A percentile compares a stretch with the other conserved stretches of the same genome.
Evolutionary conservation across 2,888 invertebrate genomes (phyloP).

Genomic region (Synanthedon vespiformis): DNA sequence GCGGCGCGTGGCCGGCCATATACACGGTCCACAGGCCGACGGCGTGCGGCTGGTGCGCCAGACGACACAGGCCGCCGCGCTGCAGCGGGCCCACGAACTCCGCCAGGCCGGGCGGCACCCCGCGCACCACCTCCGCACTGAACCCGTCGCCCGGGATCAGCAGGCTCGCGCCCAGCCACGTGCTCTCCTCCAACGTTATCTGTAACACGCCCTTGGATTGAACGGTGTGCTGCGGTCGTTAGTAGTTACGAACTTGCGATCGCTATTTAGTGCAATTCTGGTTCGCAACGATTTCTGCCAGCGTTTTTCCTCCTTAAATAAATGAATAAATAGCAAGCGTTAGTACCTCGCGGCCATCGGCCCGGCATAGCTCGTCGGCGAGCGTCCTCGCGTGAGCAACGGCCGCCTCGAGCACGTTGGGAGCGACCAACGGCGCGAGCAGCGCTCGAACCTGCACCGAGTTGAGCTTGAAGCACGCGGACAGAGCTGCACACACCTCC

Average conservation of each 20-base stretch:
- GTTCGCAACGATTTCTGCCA: too few species aligned
- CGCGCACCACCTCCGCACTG: slow-evolving; percentile 94
- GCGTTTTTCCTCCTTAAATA: too few species aligned
- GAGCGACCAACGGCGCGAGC: slow-evolving; percentile 69
- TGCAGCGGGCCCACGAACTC: slow-evolving; percentile 89
- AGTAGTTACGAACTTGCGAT: too few species aligned
- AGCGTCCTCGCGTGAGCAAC: slow-evolving; percentile 86
- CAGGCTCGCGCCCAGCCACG: slow-evolving; percentile 89
- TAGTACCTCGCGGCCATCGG: slow-evolving; percentile 85
- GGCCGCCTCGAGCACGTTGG: slow-evolving; percentile 76
- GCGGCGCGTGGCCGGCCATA: slow-evolving; percentile 73
- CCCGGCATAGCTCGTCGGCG: slow-evolving; percentile 90
- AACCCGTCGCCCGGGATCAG: slow-evolving; percentile 97
- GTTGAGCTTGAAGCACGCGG: slow-evolving; percentile 96
- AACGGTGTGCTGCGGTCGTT: too few species aligned
- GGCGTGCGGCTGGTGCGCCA: slow-evolving; percentile 91
- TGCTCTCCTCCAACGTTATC: slow-evolving; percentile 91
- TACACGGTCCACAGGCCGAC: slow-evolving; percentile 97
- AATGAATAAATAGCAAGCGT: not conserved
- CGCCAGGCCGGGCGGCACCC: slow-evolving; percentile 92
- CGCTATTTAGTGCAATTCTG: too few species aligned
- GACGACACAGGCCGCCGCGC: slow-evolving; percentile 86
- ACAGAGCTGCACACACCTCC: slow-evolving; percentile 89
- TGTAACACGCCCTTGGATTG: slow-evolving; percentile 7
- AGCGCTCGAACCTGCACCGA: slow-evolving; percentile 92